Evolutionary conservation across 2,113 vertebrate species (phyloP), one percentile per base, ranked within the genome.

Genomic region (Cyanoliseus patagonus): DNA sequence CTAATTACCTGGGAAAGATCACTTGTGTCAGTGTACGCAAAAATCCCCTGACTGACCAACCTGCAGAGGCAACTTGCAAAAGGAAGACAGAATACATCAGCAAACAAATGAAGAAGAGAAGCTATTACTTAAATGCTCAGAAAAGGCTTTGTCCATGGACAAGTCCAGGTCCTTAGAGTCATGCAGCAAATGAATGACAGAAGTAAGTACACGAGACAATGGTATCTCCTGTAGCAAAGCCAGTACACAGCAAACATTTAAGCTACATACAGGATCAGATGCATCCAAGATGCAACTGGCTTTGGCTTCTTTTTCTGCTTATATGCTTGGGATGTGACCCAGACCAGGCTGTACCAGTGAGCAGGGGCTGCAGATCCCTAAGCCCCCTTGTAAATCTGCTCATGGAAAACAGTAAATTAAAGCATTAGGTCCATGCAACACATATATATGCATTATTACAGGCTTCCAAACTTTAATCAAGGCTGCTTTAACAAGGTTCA

Each of bases 371-470:
- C 31, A 92, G 75, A 73, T 80, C 76, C 33, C 25, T 95, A 93
- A 86, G 68, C 6, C 59, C 33, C 79, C 83, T 86, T 37, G 39
- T 90, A 92, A 92, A 92, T 90, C 83, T 82, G 81, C 70, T 93
- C 7, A 3, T 61, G 39, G 57, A 33, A 88, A 91, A 86, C 31
- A 80, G 57, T 77, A 76, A 94, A 92, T 76, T 62, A 76, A 91
- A 88, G 78, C 67, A 66, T 83, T 66, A 88, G 49, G 63, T 49
- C 75, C 35, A 13, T 49, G 41, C 63, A 93, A 37, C 33, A 85
- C 78, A 78, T 59, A 44, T 0, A 0, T 2, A 9, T 46, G 42
- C 22, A 10, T 61, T 74, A 55, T 39, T 68, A 55, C 17, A 78
- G 70, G 42, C 47, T 92, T 27, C 81, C 62, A 41, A 75, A 66